Percentiles rank a stretch among this genome's conserved stretches.
phyloP scores from a whole-genome alignment of 2,888 invertebrate genomes.

The Margaritifera margaritifera region DNA sequence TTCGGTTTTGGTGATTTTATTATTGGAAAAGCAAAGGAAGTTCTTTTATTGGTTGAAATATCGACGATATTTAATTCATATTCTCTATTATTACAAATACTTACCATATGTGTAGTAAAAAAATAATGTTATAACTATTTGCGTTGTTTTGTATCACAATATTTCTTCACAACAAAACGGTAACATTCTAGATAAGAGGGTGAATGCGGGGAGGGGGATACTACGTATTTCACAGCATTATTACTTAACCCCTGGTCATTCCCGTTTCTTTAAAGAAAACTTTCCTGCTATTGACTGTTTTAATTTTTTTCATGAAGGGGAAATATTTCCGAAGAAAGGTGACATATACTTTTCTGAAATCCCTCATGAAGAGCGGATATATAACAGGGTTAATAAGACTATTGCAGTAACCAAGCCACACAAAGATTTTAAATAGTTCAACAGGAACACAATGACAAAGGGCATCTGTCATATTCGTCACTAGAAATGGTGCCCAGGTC shows the following conservation, averaged over 20 bases:
- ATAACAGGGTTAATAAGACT: slow-evolving; percentile 63
- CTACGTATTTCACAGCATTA: too few relatives aligned
- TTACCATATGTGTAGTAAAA: too few relatives aligned
- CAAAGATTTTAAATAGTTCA: slow-evolving; percentile 50
- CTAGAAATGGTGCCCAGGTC: slow-evolving; percentile 63
- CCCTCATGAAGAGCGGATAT: slow-evolving; percentile 63
- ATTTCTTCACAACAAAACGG: too few relatives aligned
- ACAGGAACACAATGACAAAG: slow-evolving; percentile 53
- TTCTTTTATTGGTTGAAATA: too few relatives aligned
- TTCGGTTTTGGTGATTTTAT: too few relatives aligned
- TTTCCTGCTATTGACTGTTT: slow-evolving; percentile 19
- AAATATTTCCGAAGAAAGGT: slow-evolving; percentile 41
- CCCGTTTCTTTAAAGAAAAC: slow-evolving; percentile 20
- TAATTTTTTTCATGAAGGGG: slow-evolving; percentile 32
- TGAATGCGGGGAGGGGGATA: too few relatives aligned
- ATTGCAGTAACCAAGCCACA: slow-evolving; percentile 65
- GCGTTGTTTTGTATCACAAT: too few relatives aligned
- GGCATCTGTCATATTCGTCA: slow-evolving; percentile 52
- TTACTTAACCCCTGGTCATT: neutral
- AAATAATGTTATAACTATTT: too few relatives aligned
- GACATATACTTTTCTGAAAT: slow-evolving; percentile 60
- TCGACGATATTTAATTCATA: too few relatives aligned
- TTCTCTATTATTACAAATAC: too few relatives aligned
- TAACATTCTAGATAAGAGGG: too few relatives aligned
- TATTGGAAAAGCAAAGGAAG: too few relatives aligned